Conservation (phyloP, 2,888 invertebrate species). For the Micoletzkya japonica region DNA sequence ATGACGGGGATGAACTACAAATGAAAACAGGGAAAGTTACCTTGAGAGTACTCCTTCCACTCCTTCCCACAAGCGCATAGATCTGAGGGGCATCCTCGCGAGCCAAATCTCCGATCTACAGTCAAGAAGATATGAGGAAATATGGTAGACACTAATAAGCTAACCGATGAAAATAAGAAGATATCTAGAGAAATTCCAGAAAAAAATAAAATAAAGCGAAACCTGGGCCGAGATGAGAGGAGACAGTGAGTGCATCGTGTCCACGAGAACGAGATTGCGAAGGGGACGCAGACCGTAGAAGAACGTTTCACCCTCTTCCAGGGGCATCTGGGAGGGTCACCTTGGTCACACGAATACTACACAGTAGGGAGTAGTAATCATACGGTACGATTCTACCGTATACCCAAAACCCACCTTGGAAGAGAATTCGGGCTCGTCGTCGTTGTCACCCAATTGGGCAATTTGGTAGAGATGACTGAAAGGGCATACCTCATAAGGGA, state of each 20-base stretch:
- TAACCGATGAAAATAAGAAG: no score
- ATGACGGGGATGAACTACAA: background rate
- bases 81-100: slow-evolving; percentile 98
- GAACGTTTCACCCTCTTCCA: slow-evolving; percentile 98
- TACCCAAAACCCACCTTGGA: slow-evolving; percentile 72
- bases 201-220: background rate
- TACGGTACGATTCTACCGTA: background rate
- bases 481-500: background rate
- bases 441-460: slow-evolving; percentile 97
- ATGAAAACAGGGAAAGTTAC: slow-evolving; percentile 11
- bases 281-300: slow-evolving; percentile 93
- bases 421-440: slow-evolving; percentile 97
- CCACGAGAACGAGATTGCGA: slow-evolving; percentile 91
- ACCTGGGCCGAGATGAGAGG: slow-evolving; percentile 47
- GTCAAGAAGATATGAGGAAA: background rate
- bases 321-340: slow-evolving; percentile 73
- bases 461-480: slow-evolving; percentile 92
- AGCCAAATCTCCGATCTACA: slow-evolving; percentile 72
- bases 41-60: slow-evolving; percentile 87
- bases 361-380: background rate
- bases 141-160: background rate
- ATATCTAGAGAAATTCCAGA: no score
- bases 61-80: slow-evolving; percentile 92
- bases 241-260: slow-evolving; percentile 67
- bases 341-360: background rate